phyloP scores from a whole-genome alignment of 2,113 vertebrate species.

The Tachuris rubrigastra region DNA sequence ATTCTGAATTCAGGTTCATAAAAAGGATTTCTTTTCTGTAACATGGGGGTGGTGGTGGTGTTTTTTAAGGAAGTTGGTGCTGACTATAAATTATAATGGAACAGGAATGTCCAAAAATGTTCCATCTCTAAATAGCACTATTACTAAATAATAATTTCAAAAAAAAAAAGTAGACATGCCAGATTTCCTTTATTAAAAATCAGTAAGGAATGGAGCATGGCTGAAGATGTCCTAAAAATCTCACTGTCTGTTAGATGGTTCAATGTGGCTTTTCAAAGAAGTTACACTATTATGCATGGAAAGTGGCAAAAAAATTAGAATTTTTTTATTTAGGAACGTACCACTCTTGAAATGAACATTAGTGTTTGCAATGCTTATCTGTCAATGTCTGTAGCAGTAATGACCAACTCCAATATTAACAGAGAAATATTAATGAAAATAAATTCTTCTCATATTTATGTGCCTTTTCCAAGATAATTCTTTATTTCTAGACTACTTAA shows the following conservation, averaged over 20 bases:
- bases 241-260: neutral
- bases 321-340: neutral
- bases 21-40: neutral
- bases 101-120: neutral
- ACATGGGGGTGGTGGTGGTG: fast-evolving
- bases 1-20: neutral
- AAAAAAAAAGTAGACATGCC: fast-evolving
- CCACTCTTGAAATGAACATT: neutral
- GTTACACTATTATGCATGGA: neutral
- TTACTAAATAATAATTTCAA: neutral
- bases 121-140: neutral
- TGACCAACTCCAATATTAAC: neutral
- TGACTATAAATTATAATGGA: neutral
- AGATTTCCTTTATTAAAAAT: neutral
- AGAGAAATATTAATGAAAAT: neutral
- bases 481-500: neutral
- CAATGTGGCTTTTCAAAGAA: neutral
- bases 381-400: neutral
- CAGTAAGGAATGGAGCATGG: neutral
- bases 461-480: neutral
- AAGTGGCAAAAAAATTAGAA: neutral
- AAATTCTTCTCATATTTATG: neutral
- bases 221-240: neutral
- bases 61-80: neutral
- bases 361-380: neutral